phyloP scores from a whole-genome alignment of 2,888 invertebrate genomes.

The Pollenia griseotomentosa region DNA sequence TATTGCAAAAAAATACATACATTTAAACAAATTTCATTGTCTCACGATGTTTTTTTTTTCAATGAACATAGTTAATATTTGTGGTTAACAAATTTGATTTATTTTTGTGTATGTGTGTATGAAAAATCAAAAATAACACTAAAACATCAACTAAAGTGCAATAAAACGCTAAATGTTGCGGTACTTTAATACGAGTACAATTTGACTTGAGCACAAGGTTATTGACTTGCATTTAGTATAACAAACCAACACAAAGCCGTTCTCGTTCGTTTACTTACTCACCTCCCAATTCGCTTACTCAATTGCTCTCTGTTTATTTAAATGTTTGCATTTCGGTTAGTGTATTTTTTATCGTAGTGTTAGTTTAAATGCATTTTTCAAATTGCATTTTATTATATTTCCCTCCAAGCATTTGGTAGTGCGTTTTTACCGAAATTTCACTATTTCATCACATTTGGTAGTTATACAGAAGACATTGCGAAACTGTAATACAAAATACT shows the following conservation, averaged over 20 bases:
- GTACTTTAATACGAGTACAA: constrained; percentile 55
- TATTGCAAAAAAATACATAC: constrained; percentile 63
- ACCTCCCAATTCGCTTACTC: constrained; percentile 72
- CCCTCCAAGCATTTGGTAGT: too few species aligned
- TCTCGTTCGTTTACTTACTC: constrained; percentile 10
- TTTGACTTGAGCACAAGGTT: constrained; percentile 64
- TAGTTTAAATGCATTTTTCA: constrained; percentile 54
- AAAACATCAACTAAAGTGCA: constrained; percentile 55
- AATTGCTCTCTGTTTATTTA: constrained; percentile 74
- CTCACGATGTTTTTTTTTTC: constrained; percentile 46
- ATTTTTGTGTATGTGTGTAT: constrained; percentile 50
- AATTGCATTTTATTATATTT: constrained; percentile 34
- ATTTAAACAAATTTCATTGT: constrained; percentile 48
- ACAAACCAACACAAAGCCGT: not conserved
- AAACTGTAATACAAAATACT: too few species aligned
- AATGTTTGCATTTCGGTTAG: constrained; percentile 74
- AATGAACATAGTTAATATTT: constrained; percentile 55
- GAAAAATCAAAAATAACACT: constrained; percentile 42
- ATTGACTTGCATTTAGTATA: constrained; percentile 65
- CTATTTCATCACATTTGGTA: too few species aligned
- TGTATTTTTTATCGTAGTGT: constrained; percentile 35
- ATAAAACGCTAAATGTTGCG: constrained; percentile 66
- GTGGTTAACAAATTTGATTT: constrained; percentile 42
- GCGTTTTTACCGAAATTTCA: too few species aligned
- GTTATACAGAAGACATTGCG: too few species aligned